These are phyloP conservation scores for Rhagium mordax DNA, from an alignment of 2,888 invertebrate genomes.

Conservation along the genomic window DNA sequence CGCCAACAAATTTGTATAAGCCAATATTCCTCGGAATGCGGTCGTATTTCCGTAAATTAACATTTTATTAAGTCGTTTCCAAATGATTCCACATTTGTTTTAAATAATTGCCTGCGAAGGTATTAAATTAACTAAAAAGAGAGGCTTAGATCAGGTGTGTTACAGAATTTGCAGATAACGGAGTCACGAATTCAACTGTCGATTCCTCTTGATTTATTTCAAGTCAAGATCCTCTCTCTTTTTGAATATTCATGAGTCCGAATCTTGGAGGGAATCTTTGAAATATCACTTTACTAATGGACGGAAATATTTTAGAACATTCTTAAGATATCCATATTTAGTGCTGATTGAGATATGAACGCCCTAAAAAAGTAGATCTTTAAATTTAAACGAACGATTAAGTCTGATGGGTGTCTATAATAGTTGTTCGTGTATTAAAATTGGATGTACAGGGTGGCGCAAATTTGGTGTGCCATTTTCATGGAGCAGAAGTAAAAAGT, in stretches of 20 bases:
- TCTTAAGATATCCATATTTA: constrained; percentile 11
- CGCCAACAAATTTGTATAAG: constrained; percentile 2
- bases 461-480: too few species aligned
- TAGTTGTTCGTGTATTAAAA: not conserved
- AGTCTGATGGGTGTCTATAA: not conserved
- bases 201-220: constrained; percentile 30
- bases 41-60: constrained; percentile 15
- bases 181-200: constrained; percentile 35
- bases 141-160: constrained; percentile 24
- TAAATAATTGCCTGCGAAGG: constrained; percentile 22
- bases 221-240: constrained; percentile 31
- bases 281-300: constrained; percentile 26
- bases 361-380: not conserved
- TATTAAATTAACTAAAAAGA: constrained; percentile 20
- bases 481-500: too few species aligned
- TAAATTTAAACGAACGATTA: not conserved
- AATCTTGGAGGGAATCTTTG: constrained; percentile 23
- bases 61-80: constrained; percentile 19
- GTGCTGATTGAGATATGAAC: not conserved
- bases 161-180: constrained; percentile 41
- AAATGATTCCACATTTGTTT: constrained; percentile 30
- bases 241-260: constrained; percentile 31
- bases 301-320: constrained; percentile 24
- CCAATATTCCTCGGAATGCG: constrained; percentile 1
- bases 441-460: too few species aligned